phyloP scores from a whole-genome alignment of 2,797 vertebrate genomes.

The Moxostoma hubbsi region DNA sequence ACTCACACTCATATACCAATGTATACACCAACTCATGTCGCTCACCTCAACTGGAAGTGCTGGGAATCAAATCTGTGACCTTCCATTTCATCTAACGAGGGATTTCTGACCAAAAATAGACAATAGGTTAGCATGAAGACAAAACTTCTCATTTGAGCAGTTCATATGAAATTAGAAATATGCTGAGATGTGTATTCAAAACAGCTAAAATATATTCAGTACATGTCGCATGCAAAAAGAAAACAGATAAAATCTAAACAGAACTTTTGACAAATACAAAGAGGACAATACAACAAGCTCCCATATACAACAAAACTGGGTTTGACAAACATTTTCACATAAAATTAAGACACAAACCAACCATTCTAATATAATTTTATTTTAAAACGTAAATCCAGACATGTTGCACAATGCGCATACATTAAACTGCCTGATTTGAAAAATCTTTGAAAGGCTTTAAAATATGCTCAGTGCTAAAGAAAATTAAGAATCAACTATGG shows the following conservation, averaged over 20 bases:
- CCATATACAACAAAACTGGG: slow-evolving; percentile 24
- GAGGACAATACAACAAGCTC: slow-evolving; percentile 45
- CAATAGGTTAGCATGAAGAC: slow-evolving; percentile 57
- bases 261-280: slow-evolving; percentile 23
- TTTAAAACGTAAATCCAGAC: too few relatives aligned
- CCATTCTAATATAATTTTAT: too few relatives aligned
- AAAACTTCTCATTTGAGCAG: background rate
- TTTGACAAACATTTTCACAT: slow-evolving; percentile 43
- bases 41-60: slow-evolving; percentile 83
- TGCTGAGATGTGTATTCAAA: slow-evolving; percentile 30
- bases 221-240: slow-evolving; percentile 47
- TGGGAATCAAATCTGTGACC: slow-evolving; percentile 80
- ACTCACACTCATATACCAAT: too few relatives aligned
- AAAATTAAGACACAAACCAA: background rate
- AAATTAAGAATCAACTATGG: too few relatives aligned
- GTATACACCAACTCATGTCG: background rate
- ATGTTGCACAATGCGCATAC: too few relatives aligned
- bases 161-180: background rate
- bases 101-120: slow-evolving; percentile 74
- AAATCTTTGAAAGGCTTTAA: too few relatives aligned
- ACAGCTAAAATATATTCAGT: slow-evolving; percentile 1
- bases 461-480: too few relatives aligned
- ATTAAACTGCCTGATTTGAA: too few relatives aligned
- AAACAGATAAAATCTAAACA: slow-evolving; percentile 20
- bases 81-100: slow-evolving; percentile 78